Evolutionary conservation across 2,113 vertebrate species (phyloP).

Genomic region (Anseranas semipalmata): DNA sequence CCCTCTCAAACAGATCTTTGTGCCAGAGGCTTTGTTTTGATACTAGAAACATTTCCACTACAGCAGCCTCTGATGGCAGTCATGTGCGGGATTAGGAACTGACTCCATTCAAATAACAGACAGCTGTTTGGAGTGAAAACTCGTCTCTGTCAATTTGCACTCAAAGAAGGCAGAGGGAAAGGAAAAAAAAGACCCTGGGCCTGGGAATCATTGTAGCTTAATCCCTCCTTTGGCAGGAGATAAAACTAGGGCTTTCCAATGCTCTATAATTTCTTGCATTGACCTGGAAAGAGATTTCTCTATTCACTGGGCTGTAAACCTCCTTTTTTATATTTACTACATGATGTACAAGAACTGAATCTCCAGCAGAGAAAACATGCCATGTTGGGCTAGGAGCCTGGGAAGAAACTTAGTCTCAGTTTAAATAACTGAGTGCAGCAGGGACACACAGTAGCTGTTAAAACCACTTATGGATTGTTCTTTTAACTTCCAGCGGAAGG

Average conservation of each 20-base stretch:
- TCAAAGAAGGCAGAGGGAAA: constrained; percentile 68
- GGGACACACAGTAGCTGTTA: constrained; percentile 24
- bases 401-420: constrained; percentile 57
- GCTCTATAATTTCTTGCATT: constrained; percentile 72
- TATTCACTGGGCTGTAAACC: constrained; percentile 68
- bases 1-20: constrained; percentile 59
- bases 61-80: constrained; percentile 69
- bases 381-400: constrained; percentile 47
- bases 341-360: constrained; percentile 63
- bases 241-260: constrained; percentile 72
- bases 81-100: constrained; percentile 72
- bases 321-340: constrained; percentile 69
- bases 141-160: constrained; percentile 67
- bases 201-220: constrained; percentile 75
- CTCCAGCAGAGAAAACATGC: constrained; percentile 67
- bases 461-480: constrained; percentile 43
- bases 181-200: constrained; percentile 44
- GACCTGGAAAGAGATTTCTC: constrained; percentile 73
- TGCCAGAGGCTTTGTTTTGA: constrained; percentile 74
- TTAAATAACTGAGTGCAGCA: constrained; percentile 39
- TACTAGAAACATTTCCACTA: constrained; percentile 73
- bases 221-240: constrained; percentile 75
- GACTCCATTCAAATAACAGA: constrained; percentile 75
- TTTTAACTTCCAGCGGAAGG: constrained; percentile 15
- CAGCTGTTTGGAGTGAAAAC: constrained; percentile 75